Conservation (phyloP, 2,797 vertebrate genomes). For the Stomatorhinus walkeri region DNA sequence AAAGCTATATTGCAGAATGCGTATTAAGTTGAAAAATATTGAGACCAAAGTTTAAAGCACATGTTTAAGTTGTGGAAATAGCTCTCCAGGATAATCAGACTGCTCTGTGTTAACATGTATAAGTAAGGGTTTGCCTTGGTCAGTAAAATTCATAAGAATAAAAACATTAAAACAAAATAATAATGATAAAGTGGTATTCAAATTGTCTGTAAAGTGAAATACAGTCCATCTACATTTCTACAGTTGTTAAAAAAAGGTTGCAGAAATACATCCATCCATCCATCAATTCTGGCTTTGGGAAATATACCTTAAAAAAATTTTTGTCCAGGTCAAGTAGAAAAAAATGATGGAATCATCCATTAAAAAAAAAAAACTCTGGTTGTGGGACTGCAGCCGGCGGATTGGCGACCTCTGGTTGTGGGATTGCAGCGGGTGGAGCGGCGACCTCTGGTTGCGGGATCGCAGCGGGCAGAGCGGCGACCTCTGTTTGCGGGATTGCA, state of each 20-base stretch:
- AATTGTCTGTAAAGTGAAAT: neutral
- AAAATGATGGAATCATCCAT: neutral
- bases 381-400: too few species aligned
- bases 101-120: neutral
- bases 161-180: neutral
- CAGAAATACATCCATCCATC: neutral
- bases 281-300: neutral
- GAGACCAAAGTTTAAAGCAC: neutral
- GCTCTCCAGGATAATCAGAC: neutral
- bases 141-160: neutral
- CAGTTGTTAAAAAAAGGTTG: neutral
- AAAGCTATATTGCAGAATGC: neutral
- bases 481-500: too few species aligned
- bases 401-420: too few species aligned
- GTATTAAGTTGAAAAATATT: neutral
- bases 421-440: too few species aligned
- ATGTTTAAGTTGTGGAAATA: neutral
- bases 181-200: neutral
- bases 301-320: neutral
- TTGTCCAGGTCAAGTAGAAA: neutral
- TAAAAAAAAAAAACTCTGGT: neutral
- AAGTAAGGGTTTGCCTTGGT: neutral
- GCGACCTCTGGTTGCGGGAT: too few species aligned
- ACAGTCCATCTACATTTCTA: neutral
- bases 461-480: neutral